Conservation (phyloP, 1,140 invertebrate genomes). For the Ridgeia piscesae region DNA sequence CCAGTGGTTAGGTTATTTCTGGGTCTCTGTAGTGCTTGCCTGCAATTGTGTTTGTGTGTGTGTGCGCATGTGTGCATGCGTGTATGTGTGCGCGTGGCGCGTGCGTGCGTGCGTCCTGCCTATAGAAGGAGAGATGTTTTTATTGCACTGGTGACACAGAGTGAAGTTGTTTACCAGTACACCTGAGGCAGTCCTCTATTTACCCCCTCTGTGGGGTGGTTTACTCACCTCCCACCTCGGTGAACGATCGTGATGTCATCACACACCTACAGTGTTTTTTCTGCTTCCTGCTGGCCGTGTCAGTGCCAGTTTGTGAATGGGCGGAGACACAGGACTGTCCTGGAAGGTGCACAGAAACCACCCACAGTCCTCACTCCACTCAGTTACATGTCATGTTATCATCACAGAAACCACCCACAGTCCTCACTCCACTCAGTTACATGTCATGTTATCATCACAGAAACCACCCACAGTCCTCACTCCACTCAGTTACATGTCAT, state of each 20-base stretch:
- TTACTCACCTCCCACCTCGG: not conserved
- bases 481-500: too few species aligned
- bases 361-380: too few species aligned
- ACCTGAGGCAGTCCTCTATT: not conserved
- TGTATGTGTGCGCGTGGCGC: not conserved
- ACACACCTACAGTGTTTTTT: not conserved
- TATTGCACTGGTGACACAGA: not conserved
- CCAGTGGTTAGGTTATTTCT: not conserved
- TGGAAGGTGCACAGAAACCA: too few species aligned
- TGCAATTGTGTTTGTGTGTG: not conserved
- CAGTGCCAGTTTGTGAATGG: not conserved
- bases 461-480: too few species aligned
- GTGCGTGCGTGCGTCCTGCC: not conserved
- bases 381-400: too few species aligned
- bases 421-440: too few species aligned
- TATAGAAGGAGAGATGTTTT: not conserved
- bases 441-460: too few species aligned
- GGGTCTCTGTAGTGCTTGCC: not conserved
- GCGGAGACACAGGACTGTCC: not conserved
- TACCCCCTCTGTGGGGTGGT: not conserved
- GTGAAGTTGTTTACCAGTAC: not conserved
- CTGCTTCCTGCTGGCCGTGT: not conserved
- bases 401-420: too few species aligned
- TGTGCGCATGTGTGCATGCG: not conserved
- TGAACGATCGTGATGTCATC: not conserved